These are phyloP conservation scores for Melospiza georgiana DNA, from an alignment of 2,113 vertebrate genomes.

Conservation along the genomic window DNA sequence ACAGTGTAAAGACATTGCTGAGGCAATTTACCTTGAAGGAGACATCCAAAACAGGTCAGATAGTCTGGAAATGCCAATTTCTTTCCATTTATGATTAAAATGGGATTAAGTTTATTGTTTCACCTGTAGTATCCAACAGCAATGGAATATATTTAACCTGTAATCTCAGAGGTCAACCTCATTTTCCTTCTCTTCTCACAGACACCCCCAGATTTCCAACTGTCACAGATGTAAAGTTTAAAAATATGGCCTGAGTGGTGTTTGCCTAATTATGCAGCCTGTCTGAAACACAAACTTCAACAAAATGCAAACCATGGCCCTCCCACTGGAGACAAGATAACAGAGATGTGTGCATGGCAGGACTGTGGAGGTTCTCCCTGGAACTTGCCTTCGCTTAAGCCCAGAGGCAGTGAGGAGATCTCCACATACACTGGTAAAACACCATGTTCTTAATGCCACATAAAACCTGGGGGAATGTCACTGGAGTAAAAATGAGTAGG, in stretches of 20 bases:
- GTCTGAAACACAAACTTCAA: background rate
- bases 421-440: background rate
- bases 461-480: background rate
- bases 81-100: background rate
- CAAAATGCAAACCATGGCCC: background rate
- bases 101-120: background rate
- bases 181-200: background rate
- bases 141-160: background rate
- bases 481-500: background rate
- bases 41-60: background rate
- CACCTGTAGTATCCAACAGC: background rate
- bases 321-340: background rate
- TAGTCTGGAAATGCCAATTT: background rate
- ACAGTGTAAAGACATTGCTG: background rate
- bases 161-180: background rate
- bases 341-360: background rate
- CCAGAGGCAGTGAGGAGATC: background rate
- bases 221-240: background rate
- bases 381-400: background rate
- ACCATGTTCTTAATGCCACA: background rate
- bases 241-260: background rate
- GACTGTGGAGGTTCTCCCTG: background rate
- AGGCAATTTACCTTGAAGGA: background rate
- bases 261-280: background rate
- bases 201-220: background rate